Percentiles rank a stretch among this genome's conserved stretches.
phyloP scores from a whole-genome alignment of 2,888 invertebrate genomes.

The Cosmia pyralina region DNA sequence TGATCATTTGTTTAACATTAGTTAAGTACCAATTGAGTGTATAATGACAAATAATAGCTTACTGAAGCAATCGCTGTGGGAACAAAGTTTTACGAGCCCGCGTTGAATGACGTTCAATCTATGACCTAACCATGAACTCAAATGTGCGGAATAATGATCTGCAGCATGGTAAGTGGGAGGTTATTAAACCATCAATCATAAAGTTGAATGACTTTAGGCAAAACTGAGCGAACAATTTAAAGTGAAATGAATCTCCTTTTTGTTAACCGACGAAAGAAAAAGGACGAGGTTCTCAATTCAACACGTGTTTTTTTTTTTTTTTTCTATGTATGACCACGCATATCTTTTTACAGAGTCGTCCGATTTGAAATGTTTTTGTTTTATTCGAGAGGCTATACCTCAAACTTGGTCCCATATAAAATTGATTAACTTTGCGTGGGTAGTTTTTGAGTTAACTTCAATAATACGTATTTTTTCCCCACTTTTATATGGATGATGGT shows the following conservation, averaged over 20 bases:
- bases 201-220: slow-evolving; percentile 65
- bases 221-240: slow-evolving; percentile 39
- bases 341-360: too few relatives aligned
- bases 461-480: too few relatives aligned
- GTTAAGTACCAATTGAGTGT: slow-evolving; percentile 34
- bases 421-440: too few relatives aligned
- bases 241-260: slow-evolving; percentile 53
- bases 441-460: too few relatives aligned
- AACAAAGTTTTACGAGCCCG: slow-evolving; percentile 49
- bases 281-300: too few relatives aligned
- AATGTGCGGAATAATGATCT: slow-evolving; percentile 54
- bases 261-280: too few relatives aligned
- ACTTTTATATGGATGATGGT: too few relatives aligned
- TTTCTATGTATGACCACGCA: too few relatives aligned
- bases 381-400: too few relatives aligned
- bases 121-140: slow-evolving; percentile 65
- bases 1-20: slow-evolving; percentile 42
- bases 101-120: slow-evolving; percentile 52
- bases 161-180: slow-evolving; percentile 58
- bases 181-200: slow-evolving; percentile 64
- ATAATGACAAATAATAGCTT: slow-evolving; percentile 53
- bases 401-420: too few relatives aligned
- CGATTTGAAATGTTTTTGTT: too few relatives aligned
- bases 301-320: too few relatives aligned
- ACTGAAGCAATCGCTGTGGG: slow-evolving; percentile 51